Conservation (phyloP, 2,113 vertebrate genomes). For the Xerus inauris region DNA sequence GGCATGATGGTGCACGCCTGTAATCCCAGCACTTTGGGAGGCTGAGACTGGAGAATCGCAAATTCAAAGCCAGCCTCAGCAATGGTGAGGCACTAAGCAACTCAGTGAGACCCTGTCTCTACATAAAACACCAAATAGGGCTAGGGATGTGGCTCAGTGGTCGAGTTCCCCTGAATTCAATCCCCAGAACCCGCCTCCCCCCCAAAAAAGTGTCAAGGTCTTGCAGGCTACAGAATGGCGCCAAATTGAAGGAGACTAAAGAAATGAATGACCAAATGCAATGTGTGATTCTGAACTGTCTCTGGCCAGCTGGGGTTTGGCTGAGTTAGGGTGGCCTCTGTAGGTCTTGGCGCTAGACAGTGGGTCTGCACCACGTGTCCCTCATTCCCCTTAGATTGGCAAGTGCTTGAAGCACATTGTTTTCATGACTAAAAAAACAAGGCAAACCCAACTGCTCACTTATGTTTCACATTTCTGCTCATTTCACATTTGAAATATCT, state of each 20-base stretch:
- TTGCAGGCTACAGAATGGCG: neutral
- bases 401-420: neutral
- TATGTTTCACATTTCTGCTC: constrained; percentile 27
- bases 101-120: too few relatives aligned
- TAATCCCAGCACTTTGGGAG: too few relatives aligned
- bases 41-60: too few relatives aligned
- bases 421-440: neutral
- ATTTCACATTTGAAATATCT: neutral
- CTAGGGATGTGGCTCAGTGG: too few relatives aligned
- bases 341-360: neutral
- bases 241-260: neutral
- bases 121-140: too few relatives aligned
- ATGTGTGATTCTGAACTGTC: neutral
- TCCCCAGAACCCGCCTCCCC: too few relatives aligned
- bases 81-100: too few relatives aligned
- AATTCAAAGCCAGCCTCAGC: too few relatives aligned
- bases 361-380: neutral
- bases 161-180: too few relatives aligned
- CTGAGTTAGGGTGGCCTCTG: neutral
- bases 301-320: neutral
- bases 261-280: neutral
- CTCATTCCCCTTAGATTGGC: neutral
- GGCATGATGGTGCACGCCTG: too few relatives aligned
- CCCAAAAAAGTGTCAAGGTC: neutral
- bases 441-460: neutral